Evolutionary conservation across 2,113 vertebrate genomes (phyloP).

Genomic region (Beaufortia kweichowensis): DNA sequence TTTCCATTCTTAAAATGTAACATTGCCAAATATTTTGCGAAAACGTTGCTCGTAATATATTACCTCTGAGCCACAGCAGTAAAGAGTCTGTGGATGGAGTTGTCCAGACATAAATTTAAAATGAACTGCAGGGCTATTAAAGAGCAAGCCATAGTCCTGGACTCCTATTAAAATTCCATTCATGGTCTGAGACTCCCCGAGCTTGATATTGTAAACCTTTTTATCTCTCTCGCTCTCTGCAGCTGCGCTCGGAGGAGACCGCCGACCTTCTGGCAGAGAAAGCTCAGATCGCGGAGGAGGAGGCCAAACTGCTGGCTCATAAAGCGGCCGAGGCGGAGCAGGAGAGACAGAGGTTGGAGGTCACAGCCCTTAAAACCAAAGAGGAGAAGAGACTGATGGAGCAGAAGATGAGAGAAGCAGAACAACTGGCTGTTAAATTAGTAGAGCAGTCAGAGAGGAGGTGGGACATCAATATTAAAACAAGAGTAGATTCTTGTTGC

Average conservation of each 20-base stretch:
- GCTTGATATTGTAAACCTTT: background rate
- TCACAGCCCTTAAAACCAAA: conserved; percentile 87
- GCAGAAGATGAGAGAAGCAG: conserved; percentile 92
- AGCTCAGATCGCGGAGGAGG: conserved; percentile 90
- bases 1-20: background rate
- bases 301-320: conserved; percentile 90
- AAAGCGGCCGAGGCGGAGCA: conserved; percentile 91
- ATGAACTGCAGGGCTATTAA: background rate
- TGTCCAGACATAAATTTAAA: background rate
- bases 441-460: conserved; percentile 90
- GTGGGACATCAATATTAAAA: conserved; percentile 69
- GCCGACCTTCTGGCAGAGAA: conserved; percentile 91
- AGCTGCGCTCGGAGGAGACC: conserved; percentile 88
- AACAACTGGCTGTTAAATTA: conserved; percentile 87
- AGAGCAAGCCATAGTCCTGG: background rate
- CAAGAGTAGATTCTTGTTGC: too few relatives aligned
- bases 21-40: background rate
- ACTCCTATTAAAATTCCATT: conserved; percentile 20
- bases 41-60: background rate
- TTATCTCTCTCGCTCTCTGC: conserved; percentile 18
- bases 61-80: background rate
- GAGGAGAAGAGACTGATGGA: conserved; percentile 92
- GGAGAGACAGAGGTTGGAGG: conserved; percentile 85
- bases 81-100: background rate
- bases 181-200: conserved; percentile 22